Conservation (phyloP, 1,140 invertebrate species). For the Probaryconus sp. region DNA sequence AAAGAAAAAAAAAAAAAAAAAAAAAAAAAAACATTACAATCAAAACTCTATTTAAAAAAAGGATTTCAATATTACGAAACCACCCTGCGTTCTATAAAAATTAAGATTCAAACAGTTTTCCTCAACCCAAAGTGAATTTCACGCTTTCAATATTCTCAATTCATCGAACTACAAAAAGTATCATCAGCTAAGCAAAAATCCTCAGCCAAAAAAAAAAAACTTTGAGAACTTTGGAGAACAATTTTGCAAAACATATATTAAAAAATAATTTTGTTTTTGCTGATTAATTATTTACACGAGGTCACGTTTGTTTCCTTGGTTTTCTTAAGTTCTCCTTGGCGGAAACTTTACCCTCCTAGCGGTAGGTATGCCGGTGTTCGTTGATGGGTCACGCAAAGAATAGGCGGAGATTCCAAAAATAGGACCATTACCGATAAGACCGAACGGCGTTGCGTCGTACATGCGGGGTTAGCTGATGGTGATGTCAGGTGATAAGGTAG, state of each 20-base stretch:
- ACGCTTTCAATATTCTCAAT: no score
- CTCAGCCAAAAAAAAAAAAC: no score
- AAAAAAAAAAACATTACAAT: slow-evolving; percentile 25
- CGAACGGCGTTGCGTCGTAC: slow-evolving; percentile 66
- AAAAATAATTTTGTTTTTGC: no score
- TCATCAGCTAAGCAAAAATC: no score
- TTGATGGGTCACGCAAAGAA: slow-evolving; percentile 76
- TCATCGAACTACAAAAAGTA: no score
- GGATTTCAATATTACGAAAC: no score
- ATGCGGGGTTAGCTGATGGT: slow-evolving; percentile 66
- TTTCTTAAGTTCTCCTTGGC: slow-evolving; percentile 40
- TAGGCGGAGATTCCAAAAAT: slow-evolving; percentile 78
- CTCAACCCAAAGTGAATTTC: no score
- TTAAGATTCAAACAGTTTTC: no score
- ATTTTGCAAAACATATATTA: no score
- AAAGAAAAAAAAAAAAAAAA: no score
- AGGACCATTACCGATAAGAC: slow-evolving; percentile 77
- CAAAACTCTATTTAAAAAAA: slow-evolving; percentile 19
- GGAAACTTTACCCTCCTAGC: slow-evolving; percentile 42
- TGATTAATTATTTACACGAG: slow-evolving; percentile 1
- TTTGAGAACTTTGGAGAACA: no score
- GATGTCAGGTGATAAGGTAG: slow-evolving; percentile 75
- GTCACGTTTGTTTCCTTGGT: slow-evolving; percentile 11
- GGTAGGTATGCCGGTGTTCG: slow-evolving; percentile 30
- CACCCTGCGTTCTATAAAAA: no score